Evolutionary conservation across 2,113 vertebrate genomes (phyloP), one percentile per base, ranked within the genome.

Genomic region (Pungitius pungitius): DNA sequence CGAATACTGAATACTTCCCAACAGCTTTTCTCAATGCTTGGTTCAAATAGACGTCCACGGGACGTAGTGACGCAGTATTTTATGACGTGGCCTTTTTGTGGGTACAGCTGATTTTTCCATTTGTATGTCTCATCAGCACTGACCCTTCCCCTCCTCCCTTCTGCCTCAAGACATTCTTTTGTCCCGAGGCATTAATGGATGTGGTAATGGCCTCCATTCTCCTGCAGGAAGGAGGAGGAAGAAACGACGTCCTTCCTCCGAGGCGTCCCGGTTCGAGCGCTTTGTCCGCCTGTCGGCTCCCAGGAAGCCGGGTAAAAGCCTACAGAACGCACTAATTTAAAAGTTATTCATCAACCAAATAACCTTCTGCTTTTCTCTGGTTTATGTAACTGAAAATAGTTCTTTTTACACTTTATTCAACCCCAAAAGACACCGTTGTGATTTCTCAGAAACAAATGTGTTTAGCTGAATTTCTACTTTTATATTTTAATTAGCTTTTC

Each of bases 281-380:
- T 78, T 83, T 24, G 65, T 80, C 62, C 86, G 87, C 24, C 56
- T 93, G 70, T 90, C 92, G 0, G 82, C 89, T 22, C 91, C 89
- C 22, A 90, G 33, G n/a, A 80, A 30, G 49, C 49, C 1, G 52
- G 88, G 92, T 93, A 87, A 84, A 69, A 54, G 24, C 51, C 54
- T 52, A n/a, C n/a, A n/a, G n/a, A n/a, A n/a, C n/a, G n/a, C 47
- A 52, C 12, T 7, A 9, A 14, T 26, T 54, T 26, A 26, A 54
- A 54, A 54, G 33, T 6, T 13, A 43, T 64, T 64, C 13, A 64
- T 47, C 26, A 33, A 2, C 10, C 61, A 51, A 11, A 49, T 33
- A 49, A 49, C 11, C 1, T 27, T 26, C 24, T 45, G 26, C 27
- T 20, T 57, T 6, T 18, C 20, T 13, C 18, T 20, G 10, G 8